Percentiles rank a stretch among this genome's conserved stretches.
These are phyloP conservation scores for Spinibarbus caldwelli DNA, from an alignment of 2,797 vertebrate genomes.

Conservation along the genomic window DNA sequence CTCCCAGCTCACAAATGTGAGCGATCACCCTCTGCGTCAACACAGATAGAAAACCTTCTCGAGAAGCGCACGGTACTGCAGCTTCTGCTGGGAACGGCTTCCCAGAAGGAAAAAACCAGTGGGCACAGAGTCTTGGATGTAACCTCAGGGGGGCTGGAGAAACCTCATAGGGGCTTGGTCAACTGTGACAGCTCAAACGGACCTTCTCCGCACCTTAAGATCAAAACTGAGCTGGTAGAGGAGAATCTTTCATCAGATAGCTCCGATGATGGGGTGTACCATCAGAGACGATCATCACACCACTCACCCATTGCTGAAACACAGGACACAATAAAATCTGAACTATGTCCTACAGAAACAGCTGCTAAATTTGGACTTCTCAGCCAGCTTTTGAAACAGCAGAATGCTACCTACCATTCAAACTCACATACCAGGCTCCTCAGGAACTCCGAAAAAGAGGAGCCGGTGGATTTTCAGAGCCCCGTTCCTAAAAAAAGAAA, in stretches of 20 bases:
- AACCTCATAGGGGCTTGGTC: slow-evolving; percentile 73
- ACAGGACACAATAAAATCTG: slow-evolving; percentile 82
- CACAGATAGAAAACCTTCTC: slow-evolving; percentile 95
- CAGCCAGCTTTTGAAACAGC: slow-evolving; percentile 94
- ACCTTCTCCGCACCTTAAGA: slow-evolving; percentile 83
- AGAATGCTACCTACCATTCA: slow-evolving; percentile 85
- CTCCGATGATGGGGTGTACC: slow-evolving; percentile 73
- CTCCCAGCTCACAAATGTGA: slow-evolving; percentile 72
- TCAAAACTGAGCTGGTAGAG: slow-evolving; percentile 89
- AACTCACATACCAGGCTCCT: slow-evolving; percentile 78
- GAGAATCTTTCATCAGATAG: slow-evolving; percentile 74
- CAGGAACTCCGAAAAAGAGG: slow-evolving; percentile 78
- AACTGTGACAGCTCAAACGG: slow-evolving; percentile 78
- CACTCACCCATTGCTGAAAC: slow-evolving; percentile 72
- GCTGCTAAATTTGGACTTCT: slow-evolving; percentile 91
- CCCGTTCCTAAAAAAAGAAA: slow-evolving; percentile 93
- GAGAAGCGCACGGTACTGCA: slow-evolving; percentile 96
- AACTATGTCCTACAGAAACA: slow-evolving; percentile 85
- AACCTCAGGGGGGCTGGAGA: slow-evolving; percentile 78
- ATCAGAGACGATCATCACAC: slow-evolving; percentile 73
- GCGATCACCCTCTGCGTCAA: slow-evolving; percentile 82
- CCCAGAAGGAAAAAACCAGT: slow-evolving; percentile 84
- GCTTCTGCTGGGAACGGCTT: slow-evolving; percentile 87
- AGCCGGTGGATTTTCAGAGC: slow-evolving; percentile 77
- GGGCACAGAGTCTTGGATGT: slow-evolving; percentile 81